Conservation (phyloP, 2,113 vertebrate genomes). For the Pithys albifrons region DNA sequence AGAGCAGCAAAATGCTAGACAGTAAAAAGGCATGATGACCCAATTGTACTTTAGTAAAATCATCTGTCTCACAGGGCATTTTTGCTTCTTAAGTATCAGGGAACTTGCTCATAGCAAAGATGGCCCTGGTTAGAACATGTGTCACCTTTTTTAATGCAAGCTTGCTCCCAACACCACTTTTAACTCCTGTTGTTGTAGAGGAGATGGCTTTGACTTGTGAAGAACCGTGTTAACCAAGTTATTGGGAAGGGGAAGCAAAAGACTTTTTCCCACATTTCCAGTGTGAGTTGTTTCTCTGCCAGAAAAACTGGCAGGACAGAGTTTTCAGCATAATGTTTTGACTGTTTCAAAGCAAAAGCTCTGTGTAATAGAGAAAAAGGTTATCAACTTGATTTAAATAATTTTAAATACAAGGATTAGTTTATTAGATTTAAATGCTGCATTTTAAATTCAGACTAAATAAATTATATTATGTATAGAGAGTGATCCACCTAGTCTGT, state of each 20-base stretch:
- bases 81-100: not conserved
- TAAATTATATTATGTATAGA: not conserved
- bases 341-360: slow-evolving; percentile 3
- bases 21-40: not conserved
- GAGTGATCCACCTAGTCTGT: not conserved
- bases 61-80: not conserved
- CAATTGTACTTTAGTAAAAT: not conserved
- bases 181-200: not conserved
- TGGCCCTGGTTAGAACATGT: not conserved
- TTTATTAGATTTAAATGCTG: not conserved
- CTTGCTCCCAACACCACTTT: not conserved
- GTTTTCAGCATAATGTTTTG: slow-evolving; percentile 5
- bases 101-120: not conserved
- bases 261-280: not conserved
- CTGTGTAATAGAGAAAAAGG: not conserved
- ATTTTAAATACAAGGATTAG: not conserved
- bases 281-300: not conserved
- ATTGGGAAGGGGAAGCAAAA: not conserved
- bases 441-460: not conserved
- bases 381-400: not conserved
- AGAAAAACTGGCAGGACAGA: not conserved
- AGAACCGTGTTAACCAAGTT: not conserved
- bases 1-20: not conserved
- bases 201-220: not conserved
- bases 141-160: not conserved